These are phyloP conservation scores for Laothoe populi DNA, from an alignment of 2,888 invertebrate genomes.

Conservation along the genomic window DNA sequence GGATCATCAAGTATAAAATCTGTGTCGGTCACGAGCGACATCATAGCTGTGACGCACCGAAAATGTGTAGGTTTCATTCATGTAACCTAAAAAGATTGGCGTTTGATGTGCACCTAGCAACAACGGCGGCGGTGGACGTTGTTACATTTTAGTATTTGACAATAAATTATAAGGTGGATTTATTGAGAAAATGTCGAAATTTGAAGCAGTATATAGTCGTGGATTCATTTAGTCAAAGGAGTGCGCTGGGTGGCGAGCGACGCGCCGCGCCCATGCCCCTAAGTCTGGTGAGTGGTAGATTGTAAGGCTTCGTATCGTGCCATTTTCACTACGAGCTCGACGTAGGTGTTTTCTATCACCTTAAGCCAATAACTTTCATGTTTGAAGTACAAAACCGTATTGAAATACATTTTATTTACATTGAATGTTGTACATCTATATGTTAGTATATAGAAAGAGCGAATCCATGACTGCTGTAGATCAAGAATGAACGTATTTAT, in stretches of 20 bases:
- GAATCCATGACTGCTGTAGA: neutral
- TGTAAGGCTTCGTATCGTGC: constrained; percentile 79
- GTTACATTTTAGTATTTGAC: constrained; percentile 57
- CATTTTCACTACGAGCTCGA: constrained; percentile 65
- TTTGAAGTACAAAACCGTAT: constrained; percentile 34
- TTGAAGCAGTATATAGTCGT: constrained; percentile 67
- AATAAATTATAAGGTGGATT: constrained; percentile 68
- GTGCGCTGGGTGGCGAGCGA: constrained; percentile 66
- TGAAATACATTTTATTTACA: constrained; percentile 25
- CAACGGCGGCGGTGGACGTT: constrained; percentile 66
- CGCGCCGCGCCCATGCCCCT: constrained; percentile 83
- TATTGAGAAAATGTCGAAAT: constrained; percentile 65
- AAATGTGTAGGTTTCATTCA: constrained; percentile 79
- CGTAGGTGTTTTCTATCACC: constrained; percentile 51
- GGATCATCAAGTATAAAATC: constrained; percentile 27
- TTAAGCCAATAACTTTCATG: constrained; percentile 54
- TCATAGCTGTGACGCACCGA: constrained; percentile 58
- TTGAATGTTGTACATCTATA: neutral
- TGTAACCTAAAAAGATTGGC: constrained; percentile 70
- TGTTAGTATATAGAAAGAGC: neutral
- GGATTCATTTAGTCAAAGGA: constrained; percentile 77
- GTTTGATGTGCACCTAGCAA: constrained; percentile 76
- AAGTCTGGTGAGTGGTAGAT: constrained; percentile 80
- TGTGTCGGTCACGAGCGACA: constrained; percentile 40
- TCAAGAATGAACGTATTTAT: neutral